These are phyloP conservation scores for Nudaria mundana DNA, from an alignment of 2,888 invertebrate genomes.

Conservation along the genomic window DNA sequence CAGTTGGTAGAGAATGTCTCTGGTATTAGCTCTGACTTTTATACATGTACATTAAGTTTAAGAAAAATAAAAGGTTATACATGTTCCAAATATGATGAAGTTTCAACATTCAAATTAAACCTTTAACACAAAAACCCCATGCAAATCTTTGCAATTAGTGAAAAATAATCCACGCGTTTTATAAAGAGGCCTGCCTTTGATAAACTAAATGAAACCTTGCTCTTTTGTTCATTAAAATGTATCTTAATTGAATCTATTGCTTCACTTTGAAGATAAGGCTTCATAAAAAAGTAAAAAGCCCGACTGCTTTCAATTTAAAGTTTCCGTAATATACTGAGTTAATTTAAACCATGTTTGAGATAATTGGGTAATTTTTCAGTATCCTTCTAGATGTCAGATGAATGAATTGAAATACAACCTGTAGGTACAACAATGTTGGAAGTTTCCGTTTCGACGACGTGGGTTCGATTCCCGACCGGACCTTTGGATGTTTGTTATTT, in stretches of 20 bases:
- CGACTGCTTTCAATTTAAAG: conserved; percentile 6
- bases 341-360: not conserved
- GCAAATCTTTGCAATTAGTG: not conserved
- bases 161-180: conserved; percentile 7
- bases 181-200: conserved; percentile 17
- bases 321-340: conserved; percentile 3
- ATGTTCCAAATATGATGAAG: too few relatives aligned
- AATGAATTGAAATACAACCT: too few relatives aligned
- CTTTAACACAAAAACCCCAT: not conserved
- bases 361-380: not conserved
- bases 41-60: too few relatives aligned
- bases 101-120: not conserved
- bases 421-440: too few relatives aligned
- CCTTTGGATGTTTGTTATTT: too few relatives aligned
- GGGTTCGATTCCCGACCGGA: too few relatives aligned
- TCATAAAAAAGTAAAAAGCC: conserved; percentile 6
- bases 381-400: too few relatives aligned
- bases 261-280: conserved; percentile 25
- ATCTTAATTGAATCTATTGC: conserved; percentile 47
- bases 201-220: conserved; percentile 31
- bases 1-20: too few relatives aligned
- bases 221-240: conserved; percentile 42
- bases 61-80: too few relatives aligned
- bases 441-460: too few relatives aligned
- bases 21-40: too few relatives aligned